phyloP scores from a whole-genome alignment of 2,888 invertebrate genomes.

The Dicyrtomina minuta region DNA sequence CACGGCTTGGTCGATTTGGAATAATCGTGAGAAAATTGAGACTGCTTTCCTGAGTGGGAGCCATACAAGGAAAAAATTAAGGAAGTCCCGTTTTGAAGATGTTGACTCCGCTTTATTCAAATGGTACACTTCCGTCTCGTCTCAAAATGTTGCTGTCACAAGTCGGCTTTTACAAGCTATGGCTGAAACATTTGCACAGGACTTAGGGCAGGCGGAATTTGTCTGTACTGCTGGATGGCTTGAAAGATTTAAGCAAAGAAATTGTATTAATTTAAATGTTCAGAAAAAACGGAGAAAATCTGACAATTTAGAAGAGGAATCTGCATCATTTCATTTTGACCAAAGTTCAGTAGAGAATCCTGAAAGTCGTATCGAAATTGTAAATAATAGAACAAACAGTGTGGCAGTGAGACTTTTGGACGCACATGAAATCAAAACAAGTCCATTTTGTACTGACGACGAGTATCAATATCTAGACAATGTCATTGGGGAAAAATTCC shows the following conservation, averaged over 20 bases:
- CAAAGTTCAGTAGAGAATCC: too few species aligned
- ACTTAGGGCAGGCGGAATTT: background rate
- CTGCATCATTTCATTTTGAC: too few species aligned
- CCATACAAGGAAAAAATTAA: background rate
- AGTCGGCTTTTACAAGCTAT: constrained; percentile 3
- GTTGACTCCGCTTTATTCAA: constrained; percentile 2
- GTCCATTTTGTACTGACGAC: too few species aligned
- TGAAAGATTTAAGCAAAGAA: constrained; percentile 3
- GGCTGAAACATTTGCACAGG: constrained; percentile 6
- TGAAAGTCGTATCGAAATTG: too few species aligned
- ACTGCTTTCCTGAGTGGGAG: background rate
- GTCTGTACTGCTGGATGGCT: constrained; percentile 10
- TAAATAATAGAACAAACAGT: too few species aligned
- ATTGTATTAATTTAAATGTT: background rate
- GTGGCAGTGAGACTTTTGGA: too few species aligned
- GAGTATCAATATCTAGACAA: too few species aligned
- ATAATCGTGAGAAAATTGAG: constrained; percentile 1
- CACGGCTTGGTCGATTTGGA: constrained; percentile 13
- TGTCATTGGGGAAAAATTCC: too few species aligned
- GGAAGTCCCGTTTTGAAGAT: constrained; percentile 2
- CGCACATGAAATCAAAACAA: too few species aligned
- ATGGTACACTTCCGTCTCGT: constrained; percentile 14
- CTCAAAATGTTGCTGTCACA: constrained; percentile 11
- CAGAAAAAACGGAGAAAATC: background rate
- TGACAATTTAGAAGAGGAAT: background rate